Evolutionary conservation across 2,888 invertebrate species (phyloP).

Genomic region (Lasius platythorax): DNA sequence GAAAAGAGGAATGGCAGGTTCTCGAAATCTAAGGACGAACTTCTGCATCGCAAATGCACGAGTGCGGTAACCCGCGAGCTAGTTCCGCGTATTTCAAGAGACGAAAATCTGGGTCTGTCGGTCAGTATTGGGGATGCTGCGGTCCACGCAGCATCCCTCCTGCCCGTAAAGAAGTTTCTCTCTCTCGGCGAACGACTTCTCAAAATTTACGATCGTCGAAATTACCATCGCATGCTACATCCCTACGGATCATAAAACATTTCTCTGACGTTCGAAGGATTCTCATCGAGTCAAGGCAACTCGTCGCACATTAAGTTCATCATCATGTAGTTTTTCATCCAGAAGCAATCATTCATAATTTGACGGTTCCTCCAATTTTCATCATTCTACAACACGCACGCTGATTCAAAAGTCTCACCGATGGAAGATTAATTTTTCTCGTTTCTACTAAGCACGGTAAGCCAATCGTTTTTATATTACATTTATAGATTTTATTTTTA

Average conservation of each 20-base stretch:
- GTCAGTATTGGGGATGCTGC: constrained; percentile 82
- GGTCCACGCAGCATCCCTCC: constrained; percentile 78
- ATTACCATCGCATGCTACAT: constrained; percentile 12
- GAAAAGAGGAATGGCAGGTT: constrained; percentile 66
- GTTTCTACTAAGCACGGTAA: constrained; percentile 26
- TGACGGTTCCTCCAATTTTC: neutral
- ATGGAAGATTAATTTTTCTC: neutral
- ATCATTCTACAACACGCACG: neutral
- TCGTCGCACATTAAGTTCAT: constrained; percentile 13
- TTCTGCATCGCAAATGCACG: constrained; percentile 72
- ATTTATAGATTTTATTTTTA: constrained; percentile 7
- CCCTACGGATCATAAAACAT: constrained; percentile 58
- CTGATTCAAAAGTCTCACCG: constrained; percentile 5
- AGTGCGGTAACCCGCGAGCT: constrained; percentile 72
- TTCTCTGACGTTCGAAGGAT: constrained; percentile 24
- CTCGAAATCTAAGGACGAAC: constrained; percentile 74
- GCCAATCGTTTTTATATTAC: neutral
- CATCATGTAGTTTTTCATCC: constrained; percentile 28
- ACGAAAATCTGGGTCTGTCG: constrained; percentile 71
- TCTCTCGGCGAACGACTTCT: constrained; percentile 49
- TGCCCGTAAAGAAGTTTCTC: constrained; percentile 67
- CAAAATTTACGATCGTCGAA: constrained; percentile 61
- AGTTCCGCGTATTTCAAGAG: constrained; percentile 77
- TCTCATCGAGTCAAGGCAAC: neutral
- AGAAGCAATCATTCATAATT: constrained; percentile 6